A percentile compares a stretch with the other conserved stretches of the same genome.
Conservation (phyloP, 1,140 invertebrate species). For the Tetramorium alpestre region DNA sequence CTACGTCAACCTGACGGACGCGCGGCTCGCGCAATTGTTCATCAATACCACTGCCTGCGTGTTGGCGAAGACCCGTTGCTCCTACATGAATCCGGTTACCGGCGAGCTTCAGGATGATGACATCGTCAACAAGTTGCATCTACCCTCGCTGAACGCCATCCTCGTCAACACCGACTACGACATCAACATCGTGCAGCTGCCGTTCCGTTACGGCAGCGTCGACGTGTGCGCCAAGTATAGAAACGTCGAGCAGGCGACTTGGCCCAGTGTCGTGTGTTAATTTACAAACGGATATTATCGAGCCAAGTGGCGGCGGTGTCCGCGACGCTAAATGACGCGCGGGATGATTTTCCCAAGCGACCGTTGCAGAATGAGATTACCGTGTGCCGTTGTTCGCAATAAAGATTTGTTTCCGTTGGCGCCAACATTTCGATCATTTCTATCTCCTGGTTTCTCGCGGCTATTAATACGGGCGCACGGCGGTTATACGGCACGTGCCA, state of each 20-base stretch:
- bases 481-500: slow-evolving; percentile 20
- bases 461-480: slow-evolving; percentile 23
- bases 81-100: slow-evolving; percentile 77
- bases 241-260: slow-evolving; percentile 76
- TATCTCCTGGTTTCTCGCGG: slow-evolving; percentile 1
- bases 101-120: slow-evolving; percentile 72
- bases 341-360: slow-evolving; percentile 49
- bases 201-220: slow-evolving; percentile 69
- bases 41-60: slow-evolving; percentile 80
- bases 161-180: slow-evolving; percentile 80
- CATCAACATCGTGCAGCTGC: slow-evolving; percentile 79
- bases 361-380: slow-evolving; percentile 50
- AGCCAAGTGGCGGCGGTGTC: slow-evolving; percentile 7
- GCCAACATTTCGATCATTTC: slow-evolving; percentile 56
- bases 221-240: slow-evolving; percentile 79
- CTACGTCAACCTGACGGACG: slow-evolving; percentile 51
- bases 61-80: slow-evolving; percentile 79
- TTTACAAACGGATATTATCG: slow-evolving; percentile 46
- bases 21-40: slow-evolving; percentile 75
- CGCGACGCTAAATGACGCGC: slow-evolving; percentile 35
- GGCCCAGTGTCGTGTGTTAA: slow-evolving; percentile 78
- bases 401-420: slow-evolving; percentile 59
- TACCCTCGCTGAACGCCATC: slow-evolving; percentile 76
- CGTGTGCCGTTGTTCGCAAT: slow-evolving; percentile 14
- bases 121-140: slow-evolving; percentile 70